Conservation (phyloP, 2,888 invertebrate species). For the Sarcophaga carnaria region DNA sequence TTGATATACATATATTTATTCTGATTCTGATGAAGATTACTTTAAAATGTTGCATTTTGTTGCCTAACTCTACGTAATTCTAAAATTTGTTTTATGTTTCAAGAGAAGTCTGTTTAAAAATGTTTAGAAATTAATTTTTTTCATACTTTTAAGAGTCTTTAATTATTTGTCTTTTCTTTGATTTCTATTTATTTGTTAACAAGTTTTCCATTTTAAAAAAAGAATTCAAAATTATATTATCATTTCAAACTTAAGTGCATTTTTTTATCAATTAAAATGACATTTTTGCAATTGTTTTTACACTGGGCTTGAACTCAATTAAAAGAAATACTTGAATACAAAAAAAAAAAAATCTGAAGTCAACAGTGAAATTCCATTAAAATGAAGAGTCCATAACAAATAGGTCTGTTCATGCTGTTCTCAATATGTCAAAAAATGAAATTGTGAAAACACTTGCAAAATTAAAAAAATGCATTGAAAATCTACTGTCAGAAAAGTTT, state of each 20-base stretch:
- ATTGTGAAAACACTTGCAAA: not conserved
- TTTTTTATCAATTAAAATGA: not conserved
- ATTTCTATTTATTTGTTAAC: not conserved
- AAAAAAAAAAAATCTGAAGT: not conserved
- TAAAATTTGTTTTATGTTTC: too few relatives aligned
- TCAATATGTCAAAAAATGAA: not conserved
- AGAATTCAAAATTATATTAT: not conserved
- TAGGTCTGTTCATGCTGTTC: not conserved
- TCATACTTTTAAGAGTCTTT: too few relatives aligned
- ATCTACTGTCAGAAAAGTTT: too few relatives aligned
- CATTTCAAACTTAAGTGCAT: not conserved
- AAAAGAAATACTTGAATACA: not conserved
- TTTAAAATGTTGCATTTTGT: too few relatives aligned
- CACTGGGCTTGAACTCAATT: not conserved
- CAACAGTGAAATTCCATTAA: not conserved
- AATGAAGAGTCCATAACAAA: not conserved
- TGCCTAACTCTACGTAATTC: too few relatives aligned
- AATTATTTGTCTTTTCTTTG: not conserved
- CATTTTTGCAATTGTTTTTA: not conserved
- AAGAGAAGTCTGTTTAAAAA: too few relatives aligned
- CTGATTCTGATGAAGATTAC: too few relatives aligned
- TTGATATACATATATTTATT: too few relatives aligned
- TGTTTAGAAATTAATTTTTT: too few relatives aligned
- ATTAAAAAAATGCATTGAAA: too few relatives aligned
- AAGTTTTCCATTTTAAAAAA: not conserved